Percentiles rank a stretch among this genome's conserved stretches.
Conservation (phyloP, 2,113 vertebrate genomes). For the Grallaria varia region DNA sequence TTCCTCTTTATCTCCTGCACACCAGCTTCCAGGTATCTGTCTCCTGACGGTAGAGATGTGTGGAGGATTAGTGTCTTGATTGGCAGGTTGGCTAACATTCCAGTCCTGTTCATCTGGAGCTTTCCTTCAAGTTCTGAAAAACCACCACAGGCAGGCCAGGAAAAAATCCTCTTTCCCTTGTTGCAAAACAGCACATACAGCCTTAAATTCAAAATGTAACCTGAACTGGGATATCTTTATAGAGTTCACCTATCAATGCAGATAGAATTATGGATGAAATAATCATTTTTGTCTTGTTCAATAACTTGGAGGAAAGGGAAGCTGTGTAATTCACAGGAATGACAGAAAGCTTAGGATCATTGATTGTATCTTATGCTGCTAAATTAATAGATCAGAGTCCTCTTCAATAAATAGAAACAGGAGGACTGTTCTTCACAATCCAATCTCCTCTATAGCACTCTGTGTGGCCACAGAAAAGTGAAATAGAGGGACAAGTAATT, state of each 20-base stretch:
- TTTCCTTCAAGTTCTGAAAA: conserved; percentile 63
- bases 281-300: neutral
- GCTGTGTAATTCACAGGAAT: conserved; percentile 2
- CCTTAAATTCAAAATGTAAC: conserved; percentile 47
- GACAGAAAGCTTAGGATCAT: neutral
- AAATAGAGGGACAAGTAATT: neutral
- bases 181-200: conserved; percentile 48
- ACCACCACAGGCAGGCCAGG: conserved; percentile 41
- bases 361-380: neutral
- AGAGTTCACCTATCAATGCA: neutral
- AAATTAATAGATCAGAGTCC: neutral
- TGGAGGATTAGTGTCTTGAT: conserved; percentile 78
- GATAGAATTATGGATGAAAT: neutral
- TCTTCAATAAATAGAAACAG: neutral
- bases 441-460: neutral
- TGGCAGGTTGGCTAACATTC: conserved; percentile 82
- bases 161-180: conserved; percentile 28
- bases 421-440: neutral
- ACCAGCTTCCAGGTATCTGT: conserved; percentile 78
- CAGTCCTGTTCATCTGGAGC: conserved; percentile 74
- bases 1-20: conserved; percentile 77
- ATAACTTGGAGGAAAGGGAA: neutral
- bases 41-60: conserved; percentile 81
- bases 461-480: neutral
- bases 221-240: conserved; percentile 1